These are phyloP conservation scores for Cyrtorhinus lividipennis DNA, from an alignment of 1,140 invertebrate species.

Conservation along the genomic window DNA sequence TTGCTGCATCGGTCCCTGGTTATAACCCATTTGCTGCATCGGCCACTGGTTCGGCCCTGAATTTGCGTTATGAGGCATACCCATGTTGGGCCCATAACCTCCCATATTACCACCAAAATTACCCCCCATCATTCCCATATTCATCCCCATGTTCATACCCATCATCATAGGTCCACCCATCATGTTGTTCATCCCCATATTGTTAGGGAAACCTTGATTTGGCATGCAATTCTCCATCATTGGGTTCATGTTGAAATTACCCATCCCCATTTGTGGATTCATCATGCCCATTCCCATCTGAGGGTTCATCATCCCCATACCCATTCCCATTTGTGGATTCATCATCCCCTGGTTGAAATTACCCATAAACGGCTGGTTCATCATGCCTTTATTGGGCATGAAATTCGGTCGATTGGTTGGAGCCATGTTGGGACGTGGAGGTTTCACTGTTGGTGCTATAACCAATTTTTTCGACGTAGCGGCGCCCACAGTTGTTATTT, in stretches of 20 bases:
- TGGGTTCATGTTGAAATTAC: not conserved
- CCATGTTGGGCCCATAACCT: not conserved
- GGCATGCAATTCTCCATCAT: not conserved
- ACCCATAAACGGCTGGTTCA: no score
- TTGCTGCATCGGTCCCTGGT: no score
- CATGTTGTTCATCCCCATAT: not conserved
- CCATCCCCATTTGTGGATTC: not conserved
- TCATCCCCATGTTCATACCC: not conserved
- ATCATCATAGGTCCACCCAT: not conserved
- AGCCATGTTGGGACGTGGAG: no score
- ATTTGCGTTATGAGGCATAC: no score
- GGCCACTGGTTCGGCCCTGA: no score
- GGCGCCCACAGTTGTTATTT: no score
- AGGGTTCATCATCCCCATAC: not conserved
- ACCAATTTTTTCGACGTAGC: no score
- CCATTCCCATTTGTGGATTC: not conserved
- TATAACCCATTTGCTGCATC: no score
- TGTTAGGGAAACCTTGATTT: no score
- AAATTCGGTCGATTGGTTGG: no score
- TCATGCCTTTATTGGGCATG: no score
- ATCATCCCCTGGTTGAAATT: not conserved
- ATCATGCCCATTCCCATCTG: not conserved
- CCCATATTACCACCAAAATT: not conserved
- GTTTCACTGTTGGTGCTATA: no score
- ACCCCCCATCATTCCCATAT: not conserved